These are phyloP conservation scores for Scaptomyza caliginosa DNA, from an alignment of 2,888 invertebrate genomes.

Conservation along the genomic window DNA sequence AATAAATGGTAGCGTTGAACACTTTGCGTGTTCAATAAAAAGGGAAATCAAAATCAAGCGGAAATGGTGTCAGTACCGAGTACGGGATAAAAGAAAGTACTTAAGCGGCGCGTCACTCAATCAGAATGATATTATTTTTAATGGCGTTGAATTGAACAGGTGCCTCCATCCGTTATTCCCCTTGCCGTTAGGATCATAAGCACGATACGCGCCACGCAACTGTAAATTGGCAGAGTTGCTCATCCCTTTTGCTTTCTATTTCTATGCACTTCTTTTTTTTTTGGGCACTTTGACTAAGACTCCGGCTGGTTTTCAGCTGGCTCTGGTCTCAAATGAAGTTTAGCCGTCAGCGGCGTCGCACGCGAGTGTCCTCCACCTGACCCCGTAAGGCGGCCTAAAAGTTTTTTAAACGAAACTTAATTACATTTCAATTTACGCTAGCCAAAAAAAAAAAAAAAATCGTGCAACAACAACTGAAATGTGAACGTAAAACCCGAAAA, in stretches of 20 bases:
- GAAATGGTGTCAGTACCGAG: slow-evolving; percentile 75
- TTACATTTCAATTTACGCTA: slow-evolving; percentile 73
- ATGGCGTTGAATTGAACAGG: slow-evolving; percentile 65
- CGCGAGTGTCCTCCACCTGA: slow-evolving; percentile 43
- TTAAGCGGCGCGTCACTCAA: slow-evolving; percentile 79
- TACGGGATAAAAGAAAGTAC: slow-evolving; percentile 70
- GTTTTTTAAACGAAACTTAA: slow-evolving; percentile 61
- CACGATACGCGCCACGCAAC: slow-evolving; percentile 71
- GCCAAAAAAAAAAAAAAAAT: slow-evolving; percentile 9
- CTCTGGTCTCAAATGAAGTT: slow-evolving; percentile 57
- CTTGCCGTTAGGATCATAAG: slow-evolving; percentile 47
- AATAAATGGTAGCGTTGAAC: slow-evolving; percentile 33
- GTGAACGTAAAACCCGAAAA: slow-evolving; percentile 9
- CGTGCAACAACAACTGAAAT: slow-evolving; percentile 30
- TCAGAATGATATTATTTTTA: slow-evolving; percentile 80
- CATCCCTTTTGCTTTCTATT: slow-evolving; percentile 9
- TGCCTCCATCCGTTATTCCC: not conserved
- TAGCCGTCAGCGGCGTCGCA: slow-evolving; percentile 59
- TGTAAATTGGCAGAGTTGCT: slow-evolving; percentile 7
- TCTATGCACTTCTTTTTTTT: not conserved
- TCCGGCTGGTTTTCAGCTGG: slow-evolving; percentile 6
- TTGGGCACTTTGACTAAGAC: slow-evolving; percentile 7
- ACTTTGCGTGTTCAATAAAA: slow-evolving; percentile 76
- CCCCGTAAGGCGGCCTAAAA: slow-evolving; percentile 15
- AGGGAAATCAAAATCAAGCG: slow-evolving; percentile 58